Evolutionary conservation across 2,113 vertebrate species (phyloP).

Genomic region (Egretta garzetta): DNA sequence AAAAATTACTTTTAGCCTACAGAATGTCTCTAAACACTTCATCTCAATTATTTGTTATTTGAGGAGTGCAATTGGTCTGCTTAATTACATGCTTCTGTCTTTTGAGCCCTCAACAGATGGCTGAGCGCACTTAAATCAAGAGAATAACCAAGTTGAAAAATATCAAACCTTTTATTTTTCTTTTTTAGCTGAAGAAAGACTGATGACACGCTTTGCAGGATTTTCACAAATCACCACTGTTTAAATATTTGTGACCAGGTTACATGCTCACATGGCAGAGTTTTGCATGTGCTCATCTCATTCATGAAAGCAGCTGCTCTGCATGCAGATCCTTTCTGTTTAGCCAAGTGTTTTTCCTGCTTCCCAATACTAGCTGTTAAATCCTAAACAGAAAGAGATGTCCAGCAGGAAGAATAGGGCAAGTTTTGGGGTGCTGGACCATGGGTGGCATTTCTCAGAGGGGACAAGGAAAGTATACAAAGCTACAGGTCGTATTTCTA

Average conservation of each 20-base stretch:
- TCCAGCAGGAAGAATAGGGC: not conserved
- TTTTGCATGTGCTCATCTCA: not conserved
- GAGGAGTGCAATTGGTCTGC: not conserved
- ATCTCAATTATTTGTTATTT: constrained; percentile 44
- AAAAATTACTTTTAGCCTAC: not conserved
- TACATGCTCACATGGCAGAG: not conserved
- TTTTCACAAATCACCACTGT: not conserved
- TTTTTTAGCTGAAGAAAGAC: not conserved
- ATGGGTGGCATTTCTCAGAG: not conserved
- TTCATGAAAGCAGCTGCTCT: not conserved
- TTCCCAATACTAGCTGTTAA: not conserved
- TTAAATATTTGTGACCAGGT: not conserved
- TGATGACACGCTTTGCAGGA: not conserved
- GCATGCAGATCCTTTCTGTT: not conserved
- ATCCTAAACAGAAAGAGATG: not conserved
- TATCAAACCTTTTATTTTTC: not conserved
- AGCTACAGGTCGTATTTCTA: not conserved
- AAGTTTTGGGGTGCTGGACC: not conserved
- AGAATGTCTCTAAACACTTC: not conserved
- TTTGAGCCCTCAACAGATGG: constrained; percentile 40
- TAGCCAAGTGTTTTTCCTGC: not conserved
- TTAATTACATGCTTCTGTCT: constrained; percentile 44
- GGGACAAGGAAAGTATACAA: not conserved
- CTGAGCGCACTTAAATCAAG: constrained; percentile 1
- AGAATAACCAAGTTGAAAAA: not conserved